phyloP scores from a whole-genome alignment of 2,113 vertebrate species.

The Corythornis vintsioides region DNA sequence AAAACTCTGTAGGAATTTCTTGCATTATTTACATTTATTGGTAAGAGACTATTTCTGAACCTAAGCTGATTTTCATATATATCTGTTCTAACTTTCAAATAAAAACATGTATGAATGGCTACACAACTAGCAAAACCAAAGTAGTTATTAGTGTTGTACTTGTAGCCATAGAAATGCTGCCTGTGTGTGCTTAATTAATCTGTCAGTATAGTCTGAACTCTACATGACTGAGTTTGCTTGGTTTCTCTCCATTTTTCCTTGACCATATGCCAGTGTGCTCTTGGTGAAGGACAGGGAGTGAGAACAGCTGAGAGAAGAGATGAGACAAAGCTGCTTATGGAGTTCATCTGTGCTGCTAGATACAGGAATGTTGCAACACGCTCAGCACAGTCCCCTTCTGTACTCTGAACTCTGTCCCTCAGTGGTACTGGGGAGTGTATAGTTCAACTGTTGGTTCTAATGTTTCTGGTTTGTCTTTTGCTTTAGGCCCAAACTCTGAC shows the following conservation, averaged over 20 bases:
- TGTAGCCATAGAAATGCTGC: not conserved
- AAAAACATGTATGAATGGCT: not conserved
- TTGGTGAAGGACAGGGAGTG: not conserved
- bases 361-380: rapidly evolving
- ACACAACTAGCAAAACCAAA: not conserved
- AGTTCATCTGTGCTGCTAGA: not conserved
- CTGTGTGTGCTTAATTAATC: not conserved
- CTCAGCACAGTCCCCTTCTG: not conserved
- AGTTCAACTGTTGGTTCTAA: not conserved
- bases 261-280: not conserved
- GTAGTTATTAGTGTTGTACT: not conserved
- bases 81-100: not conserved
- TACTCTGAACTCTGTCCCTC: not conserved
- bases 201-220: not conserved
- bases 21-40: not conserved
- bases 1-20: not conserved
- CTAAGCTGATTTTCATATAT: not conserved
- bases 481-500: conserved; percentile 94
- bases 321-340: not conserved
- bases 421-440: rapidly evolving
- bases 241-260: not conserved
- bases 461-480: not conserved
- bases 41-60: not conserved
- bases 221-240: not conserved
- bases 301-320: not conserved